phyloP scores from a whole-genome alignment of 1,140 invertebrate genomes.

The Macrobrachium nipponense region DNA sequence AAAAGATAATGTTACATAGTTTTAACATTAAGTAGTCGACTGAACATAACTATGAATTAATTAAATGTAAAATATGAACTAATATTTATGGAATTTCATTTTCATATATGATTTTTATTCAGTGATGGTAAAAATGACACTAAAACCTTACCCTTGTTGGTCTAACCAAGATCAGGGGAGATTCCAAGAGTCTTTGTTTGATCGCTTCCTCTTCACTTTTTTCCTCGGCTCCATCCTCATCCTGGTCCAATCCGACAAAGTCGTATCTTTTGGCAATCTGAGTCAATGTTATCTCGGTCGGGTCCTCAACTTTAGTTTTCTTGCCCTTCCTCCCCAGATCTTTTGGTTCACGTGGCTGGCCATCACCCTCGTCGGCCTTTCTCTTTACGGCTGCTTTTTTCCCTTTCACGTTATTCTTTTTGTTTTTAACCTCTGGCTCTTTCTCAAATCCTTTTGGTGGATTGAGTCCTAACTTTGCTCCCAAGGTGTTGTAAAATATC shows the following conservation, averaged over 20 bases:
- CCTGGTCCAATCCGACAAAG: conserved; percentile 55
- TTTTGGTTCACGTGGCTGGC: conserved; percentile 9
- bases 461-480: conserved; percentile 57
- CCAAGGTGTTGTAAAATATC: conserved; percentile 69
- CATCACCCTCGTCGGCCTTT: background rate
- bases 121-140: background rate
- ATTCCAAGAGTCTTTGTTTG: conserved; percentile 58
- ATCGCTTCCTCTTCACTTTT: conserved; percentile 59
- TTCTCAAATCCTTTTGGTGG: conserved; percentile 49
- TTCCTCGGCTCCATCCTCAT: conserved; percentile 52
- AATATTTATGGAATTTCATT: background rate
- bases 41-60: no score
- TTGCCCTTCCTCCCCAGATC: conserved; percentile 40
- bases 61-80: no score
- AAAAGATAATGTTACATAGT: background rate
- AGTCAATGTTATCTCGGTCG: conserved; percentile 66
- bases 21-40: no score
- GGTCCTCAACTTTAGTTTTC: conserved; percentile 67
- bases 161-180: conserved; percentile 68
- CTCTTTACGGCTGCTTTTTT: conserved; percentile 1
- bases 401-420: conserved; percentile 18
- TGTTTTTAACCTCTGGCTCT: conserved; percentile 11
- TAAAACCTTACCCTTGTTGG: conserved; percentile 50
- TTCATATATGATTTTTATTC: background rate
- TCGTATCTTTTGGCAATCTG: conserved; percentile 66